Conservation (phyloP, 2,888 invertebrate species). For the Nomada ferruginata region DNA sequence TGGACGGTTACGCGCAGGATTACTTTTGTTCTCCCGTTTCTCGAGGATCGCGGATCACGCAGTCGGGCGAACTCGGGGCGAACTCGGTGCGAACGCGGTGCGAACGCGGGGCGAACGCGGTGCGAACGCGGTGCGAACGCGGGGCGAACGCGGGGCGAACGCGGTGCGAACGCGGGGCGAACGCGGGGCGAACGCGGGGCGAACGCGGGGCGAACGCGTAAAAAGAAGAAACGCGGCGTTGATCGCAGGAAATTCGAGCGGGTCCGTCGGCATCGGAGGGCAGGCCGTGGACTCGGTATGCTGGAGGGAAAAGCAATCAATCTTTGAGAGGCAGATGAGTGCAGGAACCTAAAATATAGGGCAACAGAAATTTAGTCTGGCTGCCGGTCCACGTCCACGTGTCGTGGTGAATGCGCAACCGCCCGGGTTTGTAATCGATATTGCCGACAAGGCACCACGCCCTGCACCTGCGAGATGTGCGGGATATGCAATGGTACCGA, state of each 20-base stretch:
- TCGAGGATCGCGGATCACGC: too few relatives aligned
- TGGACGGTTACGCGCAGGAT: not conserved
- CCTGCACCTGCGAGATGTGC: conserved; percentile 83
- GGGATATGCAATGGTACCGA: conserved; percentile 78
- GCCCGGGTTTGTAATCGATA: conserved; percentile 83
- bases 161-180: too few relatives aligned
- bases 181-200: too few relatives aligned
- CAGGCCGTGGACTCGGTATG: conserved; percentile 52
- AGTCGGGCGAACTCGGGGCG: too few relatives aligned
- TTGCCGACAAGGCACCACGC: conserved; percentile 84
- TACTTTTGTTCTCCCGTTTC: too few relatives aligned
- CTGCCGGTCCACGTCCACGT: conserved; percentile 81
- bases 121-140: too few relatives aligned
- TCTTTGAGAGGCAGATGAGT: conserved; percentile 84
- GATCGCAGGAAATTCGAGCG: conserved; percentile 58
- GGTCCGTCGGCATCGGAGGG: conserved; percentile 47
- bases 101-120: too few relatives aligned
- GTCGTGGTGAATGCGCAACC: conserved; percentile 84
- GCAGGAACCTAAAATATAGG: conserved; percentile 83
- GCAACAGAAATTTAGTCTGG: conserved; percentile 83
- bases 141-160: too few relatives aligned
- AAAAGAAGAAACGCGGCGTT: not conserved
- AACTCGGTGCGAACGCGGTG: too few relatives aligned
- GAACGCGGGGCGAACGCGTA: too few relatives aligned
- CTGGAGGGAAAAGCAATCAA: conserved; percentile 81